Evolutionary conservation across 2,888 invertebrate genomes (phyloP), one percentile per base, ranked within the genome.

Genomic region (Mythimna albipuncta): DNA sequence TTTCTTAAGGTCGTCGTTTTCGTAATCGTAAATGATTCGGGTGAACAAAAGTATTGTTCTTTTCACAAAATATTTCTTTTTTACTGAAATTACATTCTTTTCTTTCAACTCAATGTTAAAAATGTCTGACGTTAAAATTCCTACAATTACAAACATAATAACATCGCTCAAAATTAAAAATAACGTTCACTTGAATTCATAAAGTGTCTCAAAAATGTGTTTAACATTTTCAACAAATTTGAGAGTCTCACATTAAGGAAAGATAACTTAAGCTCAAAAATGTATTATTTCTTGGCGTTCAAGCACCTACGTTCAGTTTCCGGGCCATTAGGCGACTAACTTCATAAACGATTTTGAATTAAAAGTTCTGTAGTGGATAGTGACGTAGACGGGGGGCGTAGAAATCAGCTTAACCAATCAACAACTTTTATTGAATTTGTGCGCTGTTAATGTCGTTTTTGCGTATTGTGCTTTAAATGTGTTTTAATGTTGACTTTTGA

Each of bases 131-230:
- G 77, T 72, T 71, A 77, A 75, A 59, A 68, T 69, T 64, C 41
- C 35, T 72, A 59, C 3, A 32, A n/a, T 16, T 64, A 57, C 54
- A 65, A 72, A 38, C 72, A 69, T 57, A 64, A 64, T 54, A 84
- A 72, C 61, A 82, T 73, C 69, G 66, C 70, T 66, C 55, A 44
- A 87, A 87, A 86, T 87, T 84, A 84, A 82, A 86, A 86, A 81
- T 79, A 75, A 84, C 81, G 82, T 85, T 84, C 72, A 77, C 69
- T 85, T 75, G 69, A 52, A 84, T 83, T 73, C 70, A 82, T 79
- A 81, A 79, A 83, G 63, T 84, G 85, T 87, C 84, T 82, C 79
- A 83, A 87, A 88, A 90, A 88, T 85, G 82, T 81, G 86, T 67
- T 77, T 85, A 88, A 87, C 83, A 85, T 88, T 88, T 75, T 70